Evolutionary conservation across 2,888 invertebrate species (phyloP).

Genomic region (Hydropsyche betteni): DNA sequence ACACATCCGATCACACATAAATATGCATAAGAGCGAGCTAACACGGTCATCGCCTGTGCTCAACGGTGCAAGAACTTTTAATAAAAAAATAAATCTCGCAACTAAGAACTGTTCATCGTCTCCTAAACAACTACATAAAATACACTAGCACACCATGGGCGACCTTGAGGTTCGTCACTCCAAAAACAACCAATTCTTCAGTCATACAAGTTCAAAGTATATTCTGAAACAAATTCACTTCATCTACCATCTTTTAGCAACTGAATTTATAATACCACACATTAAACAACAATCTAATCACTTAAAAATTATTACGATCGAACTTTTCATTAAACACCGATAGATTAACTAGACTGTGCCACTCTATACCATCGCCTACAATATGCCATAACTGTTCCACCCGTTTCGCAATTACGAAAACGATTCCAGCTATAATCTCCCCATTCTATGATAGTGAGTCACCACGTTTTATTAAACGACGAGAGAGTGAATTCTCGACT

Average conservation of each 20-base stretch:
- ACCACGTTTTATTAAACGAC: constrained; percentile 6
- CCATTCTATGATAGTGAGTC: neutral
- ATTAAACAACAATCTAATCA: too few species aligned
- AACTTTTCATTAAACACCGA: too few species aligned
- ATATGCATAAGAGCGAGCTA: constrained; percentile 46
- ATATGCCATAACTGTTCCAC: constrained; percentile 15
- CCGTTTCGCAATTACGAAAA: neutral
- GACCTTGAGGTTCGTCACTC: neutral
- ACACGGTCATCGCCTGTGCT: constrained; percentile 49
- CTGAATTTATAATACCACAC: too few species aligned
- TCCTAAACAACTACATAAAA: neutral
- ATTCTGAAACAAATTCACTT: too few species aligned
- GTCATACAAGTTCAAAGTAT: neutral
- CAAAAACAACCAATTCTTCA: neutral
- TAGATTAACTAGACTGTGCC: too few species aligned
- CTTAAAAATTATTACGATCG: too few species aligned
- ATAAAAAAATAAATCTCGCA: constrained; percentile 18
- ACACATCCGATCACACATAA: constrained; percentile 40
- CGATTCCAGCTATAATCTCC: constrained; percentile 5
- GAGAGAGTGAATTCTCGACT: constrained; percentile 25
- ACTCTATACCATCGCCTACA: neutral
- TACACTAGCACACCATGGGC: neutral
- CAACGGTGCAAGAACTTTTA: constrained; percentile 37
- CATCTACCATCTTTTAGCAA: too few species aligned
- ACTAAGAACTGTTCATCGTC: constrained; percentile 4